Base-by-base conservation (phyloP, 2,113 vertebrate genomes). In the Xyliphius kryptos region DNA sequence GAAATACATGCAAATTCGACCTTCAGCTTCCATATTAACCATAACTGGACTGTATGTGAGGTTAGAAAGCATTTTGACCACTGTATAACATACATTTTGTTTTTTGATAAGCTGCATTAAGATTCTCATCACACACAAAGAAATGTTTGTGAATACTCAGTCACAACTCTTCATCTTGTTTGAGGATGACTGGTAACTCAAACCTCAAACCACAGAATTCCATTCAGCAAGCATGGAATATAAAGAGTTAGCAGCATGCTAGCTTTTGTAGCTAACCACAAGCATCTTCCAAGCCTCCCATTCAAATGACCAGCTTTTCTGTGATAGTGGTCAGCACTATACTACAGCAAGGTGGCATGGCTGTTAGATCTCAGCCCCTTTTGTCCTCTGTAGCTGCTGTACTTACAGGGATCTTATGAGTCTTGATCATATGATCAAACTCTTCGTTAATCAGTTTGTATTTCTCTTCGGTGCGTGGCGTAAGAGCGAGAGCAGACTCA, bases 361-460 rank as follows among this genome's bases (percentile, higher is more conserved):
- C 38, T 59, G 61, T 72, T 61, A 61, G 56, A n/a, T n/a, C n/a
- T n/a, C n/a, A n/a, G n/a, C n/a, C n/a, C 44, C 48, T 36, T 57
- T 65, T 74, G 66, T 57, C 55, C 69, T 74, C 66, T 68, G 72
- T 86, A 92, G 87, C 81, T 87, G 75, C 81, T 83, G 91, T 98
- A 97, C 95, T 98, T 95, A 98, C 95, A 91, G 93, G 89, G 86
- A 97, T 95, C 88, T 90, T 97, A 92, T 97, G 93, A 82, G 90
- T 95, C 92, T 94, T 94, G 88, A 99, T 96, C 94, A 98, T 97
- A 92, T 93, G 92, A 97, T 97, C 94, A 94, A 97, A 99, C 86
- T 98, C 95, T 90, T 99, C 94, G 81, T 99, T 97, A 89, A 98
- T 99, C 94, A 97, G 94, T 95, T 95, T 97, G 89, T 97, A 98